phyloP scores from a whole-genome alignment of 2,797 vertebrate genomes.

The Mus minutoides region DNA sequence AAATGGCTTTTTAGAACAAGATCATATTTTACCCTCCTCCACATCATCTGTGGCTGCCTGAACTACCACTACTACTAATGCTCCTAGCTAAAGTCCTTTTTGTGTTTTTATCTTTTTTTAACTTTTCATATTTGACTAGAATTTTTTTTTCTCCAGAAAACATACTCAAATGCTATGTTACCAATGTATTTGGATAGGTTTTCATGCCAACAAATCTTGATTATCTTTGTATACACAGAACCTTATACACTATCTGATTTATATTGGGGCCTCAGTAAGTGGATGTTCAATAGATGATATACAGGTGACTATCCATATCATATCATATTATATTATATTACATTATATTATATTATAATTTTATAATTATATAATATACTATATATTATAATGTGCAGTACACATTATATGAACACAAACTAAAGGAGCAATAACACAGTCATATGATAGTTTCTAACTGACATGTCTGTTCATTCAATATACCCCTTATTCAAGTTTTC shows the following conservation, averaged over 20 bases:
- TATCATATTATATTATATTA: too few relatives aligned
- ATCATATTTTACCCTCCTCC: slow-evolving; percentile 27
- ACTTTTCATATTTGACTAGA: slow-evolving; percentile 18
- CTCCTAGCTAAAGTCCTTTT: neutral
- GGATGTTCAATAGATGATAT: neutral
- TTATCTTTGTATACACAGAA: neutral
- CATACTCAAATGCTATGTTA: neutral
- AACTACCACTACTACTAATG: neutral
- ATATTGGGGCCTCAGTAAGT: neutral
- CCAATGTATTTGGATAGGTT: neutral
- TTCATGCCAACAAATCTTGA: neutral
- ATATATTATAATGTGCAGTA: neutral
- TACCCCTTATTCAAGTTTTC: neutral
- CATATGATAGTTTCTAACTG: neutral
- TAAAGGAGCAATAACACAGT: neutral
- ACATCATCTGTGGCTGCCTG: neutral
- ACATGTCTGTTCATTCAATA: neutral
- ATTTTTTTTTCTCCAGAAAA: slow-evolving; percentile 7
- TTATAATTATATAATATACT: neutral
- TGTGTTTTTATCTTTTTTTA: neutral
- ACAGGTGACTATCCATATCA: neutral
- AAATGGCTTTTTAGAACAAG: slow-evolving; percentile 2
- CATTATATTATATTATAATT: too few relatives aligned
- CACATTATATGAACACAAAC: neutral
- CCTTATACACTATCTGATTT: neutral